These are phyloP conservation scores for Biston stratarius DNA, from an alignment of 2,888 invertebrate genomes.

Conservation along the genomic window DNA sequence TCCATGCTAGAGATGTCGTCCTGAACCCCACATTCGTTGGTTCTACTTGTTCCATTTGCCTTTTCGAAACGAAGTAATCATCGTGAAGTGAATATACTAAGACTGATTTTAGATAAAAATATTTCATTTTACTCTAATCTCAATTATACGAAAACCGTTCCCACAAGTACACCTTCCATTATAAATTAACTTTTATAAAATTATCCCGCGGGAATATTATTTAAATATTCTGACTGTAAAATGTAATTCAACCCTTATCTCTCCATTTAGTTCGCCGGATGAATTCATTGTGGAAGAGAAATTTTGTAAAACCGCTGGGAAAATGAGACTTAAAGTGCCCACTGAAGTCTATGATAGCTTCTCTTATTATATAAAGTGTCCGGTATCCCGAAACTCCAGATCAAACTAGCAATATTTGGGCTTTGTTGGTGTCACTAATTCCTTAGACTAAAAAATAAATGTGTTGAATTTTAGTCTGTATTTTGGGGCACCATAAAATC, in stretches of 20 bases:
- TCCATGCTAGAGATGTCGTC: too few relatives aligned
- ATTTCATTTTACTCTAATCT: constrained; percentile 6
- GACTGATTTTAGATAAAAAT: not conserved
- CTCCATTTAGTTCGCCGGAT: constrained; percentile 53
- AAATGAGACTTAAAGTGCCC: constrained; percentile 8
- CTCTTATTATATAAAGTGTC: not conserved
- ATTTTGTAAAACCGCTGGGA: constrained; percentile 41
- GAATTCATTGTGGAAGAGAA: constrained; percentile 50
- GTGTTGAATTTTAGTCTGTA: too few relatives aligned
- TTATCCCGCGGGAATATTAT: constrained; percentile 22
- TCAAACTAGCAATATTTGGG: too few relatives aligned
- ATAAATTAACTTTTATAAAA: constrained; percentile 28
- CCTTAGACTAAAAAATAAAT: too few relatives aligned
- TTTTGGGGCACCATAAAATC: too few relatives aligned
- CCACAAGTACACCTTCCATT: constrained; percentile 16
- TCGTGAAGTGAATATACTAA: not conserved
- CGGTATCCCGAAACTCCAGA: too few relatives aligned
- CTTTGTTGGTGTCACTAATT: too few relatives aligned
- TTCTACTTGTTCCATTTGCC: too few relatives aligned
- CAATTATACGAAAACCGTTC: constrained; percentile 8
- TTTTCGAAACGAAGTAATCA: too few relatives aligned
- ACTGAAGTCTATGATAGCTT: not conserved
- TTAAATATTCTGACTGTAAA: constrained; percentile 27
- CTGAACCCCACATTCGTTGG: too few relatives aligned
- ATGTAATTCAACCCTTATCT: constrained; percentile 48